These are phyloP conservation scores for Xestobium rufovillosum DNA, from an alignment of 2,888 invertebrate genomes.

Conservation along the genomic window DNA sequence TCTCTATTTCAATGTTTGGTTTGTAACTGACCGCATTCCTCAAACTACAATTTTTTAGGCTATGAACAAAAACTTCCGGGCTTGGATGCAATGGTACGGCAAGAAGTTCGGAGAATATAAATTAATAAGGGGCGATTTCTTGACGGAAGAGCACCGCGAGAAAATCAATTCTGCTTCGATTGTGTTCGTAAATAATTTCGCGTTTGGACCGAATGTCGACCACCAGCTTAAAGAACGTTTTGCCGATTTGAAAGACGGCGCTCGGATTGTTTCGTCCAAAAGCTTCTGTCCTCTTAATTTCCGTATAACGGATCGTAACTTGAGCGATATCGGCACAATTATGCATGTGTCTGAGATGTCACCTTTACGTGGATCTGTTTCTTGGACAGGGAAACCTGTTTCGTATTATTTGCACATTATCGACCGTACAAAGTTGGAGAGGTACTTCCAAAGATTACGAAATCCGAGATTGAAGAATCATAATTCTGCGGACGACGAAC, in stretches of 20 bases:
- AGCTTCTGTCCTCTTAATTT: constrained; percentile 99
- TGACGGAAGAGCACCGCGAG: constrained; percentile 85
- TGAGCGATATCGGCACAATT: constrained; percentile 97
- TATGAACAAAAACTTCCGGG: constrained; percentile 85
- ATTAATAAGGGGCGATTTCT: constrained; percentile 90
- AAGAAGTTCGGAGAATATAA: constrained; percentile 88
- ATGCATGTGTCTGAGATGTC: constrained; percentile 98
- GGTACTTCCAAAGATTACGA: constrained; percentile 92
- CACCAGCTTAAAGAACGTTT: constrained; percentile 94
- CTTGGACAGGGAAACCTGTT: constrained; percentile 98
- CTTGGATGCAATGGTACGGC: constrained; percentile 98
- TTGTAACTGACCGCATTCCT: too few species aligned
- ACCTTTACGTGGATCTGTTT: constrained; percentile 90
- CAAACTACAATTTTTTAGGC: too few species aligned
- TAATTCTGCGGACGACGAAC: constrained; percentile 34
- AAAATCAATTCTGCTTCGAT: constrained; percentile 90
- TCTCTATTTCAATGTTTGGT: too few species aligned
- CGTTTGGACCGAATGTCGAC: constrained; percentile 96
- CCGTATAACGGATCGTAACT: constrained; percentile 93
- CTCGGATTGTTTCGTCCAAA: constrained; percentile 96
- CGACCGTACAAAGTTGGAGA: constrained; percentile 93
- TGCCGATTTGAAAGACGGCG: constrained; percentile 91
- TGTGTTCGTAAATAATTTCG: constrained; percentile 99
- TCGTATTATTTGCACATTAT: constrained; percentile 98
- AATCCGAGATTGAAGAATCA: constrained; percentile 70